phyloP scores from a whole-genome alignment of 2,797 vertebrate species.

The Danio tinwini region DNA sequence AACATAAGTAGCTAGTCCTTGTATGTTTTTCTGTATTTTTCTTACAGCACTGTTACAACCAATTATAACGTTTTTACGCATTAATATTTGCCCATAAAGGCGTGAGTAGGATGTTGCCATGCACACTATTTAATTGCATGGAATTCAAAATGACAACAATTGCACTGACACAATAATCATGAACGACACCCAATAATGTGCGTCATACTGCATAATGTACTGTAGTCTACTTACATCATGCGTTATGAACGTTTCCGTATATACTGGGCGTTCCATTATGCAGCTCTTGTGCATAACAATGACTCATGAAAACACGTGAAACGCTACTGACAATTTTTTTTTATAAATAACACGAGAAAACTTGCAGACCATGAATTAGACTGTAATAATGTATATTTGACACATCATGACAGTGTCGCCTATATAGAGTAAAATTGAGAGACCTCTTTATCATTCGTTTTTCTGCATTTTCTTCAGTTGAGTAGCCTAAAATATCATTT shows the following conservation, averaged over 20 bases:
- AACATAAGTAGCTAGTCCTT: background rate
- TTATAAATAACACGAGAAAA: background rate
- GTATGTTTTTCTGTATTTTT: slow-evolving; percentile 27
- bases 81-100: background rate
- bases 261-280: slow-evolving; percentile 24
- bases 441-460: no score
- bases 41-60: background rate
- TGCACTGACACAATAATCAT: background rate
- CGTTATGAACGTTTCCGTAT: background rate
- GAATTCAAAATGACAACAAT: background rate
- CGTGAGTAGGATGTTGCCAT: slow-evolving; percentile 2
- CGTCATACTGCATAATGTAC: background rate
- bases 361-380: background rate
- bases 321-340: background rate
- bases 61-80: background rate
- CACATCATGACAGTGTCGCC: background rate
- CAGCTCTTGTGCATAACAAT: slow-evolving; percentile 4
- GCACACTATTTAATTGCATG: slow-evolving; percentile 7
- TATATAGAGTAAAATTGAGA: background rate
- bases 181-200: background rate
- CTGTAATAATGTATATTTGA: background rate
- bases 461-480: no score
- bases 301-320: background rate
- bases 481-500: no score
- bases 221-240: background rate